phyloP scores from a whole-genome alignment of 2,888 invertebrate genomes.

The Callosobruchus maculatus region DNA sequence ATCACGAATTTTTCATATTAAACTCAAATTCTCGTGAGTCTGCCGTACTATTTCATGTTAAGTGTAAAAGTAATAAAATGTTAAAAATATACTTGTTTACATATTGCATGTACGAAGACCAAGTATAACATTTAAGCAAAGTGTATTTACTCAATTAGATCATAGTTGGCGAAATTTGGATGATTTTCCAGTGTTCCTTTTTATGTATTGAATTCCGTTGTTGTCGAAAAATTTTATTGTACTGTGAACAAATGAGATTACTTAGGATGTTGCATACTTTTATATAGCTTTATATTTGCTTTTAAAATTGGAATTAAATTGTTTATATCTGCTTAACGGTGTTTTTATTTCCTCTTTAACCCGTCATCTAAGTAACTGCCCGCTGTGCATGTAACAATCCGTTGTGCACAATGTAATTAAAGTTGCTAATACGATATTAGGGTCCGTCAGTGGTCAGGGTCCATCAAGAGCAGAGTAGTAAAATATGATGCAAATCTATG shows the following conservation, averaged over 20 bases:
- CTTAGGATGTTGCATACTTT: conserved; percentile 44
- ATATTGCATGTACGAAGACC: conserved; percentile 22
- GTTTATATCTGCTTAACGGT: conserved; percentile 35
- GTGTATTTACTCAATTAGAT: conserved; percentile 6
- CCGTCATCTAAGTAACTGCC: no score
- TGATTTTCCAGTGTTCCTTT: background rate
- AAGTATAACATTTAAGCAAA: conserved; percentile 14
- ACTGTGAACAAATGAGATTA: conserved; percentile 22
- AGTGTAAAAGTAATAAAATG: conserved; percentile 16
- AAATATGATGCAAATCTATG: no score
- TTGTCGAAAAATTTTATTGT: background rate
- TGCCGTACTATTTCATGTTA: conserved; percentile 29
- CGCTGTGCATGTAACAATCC: no score
- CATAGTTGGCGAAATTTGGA: conserved; percentile 15
- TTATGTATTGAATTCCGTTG: background rate
- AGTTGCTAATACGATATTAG: no score
- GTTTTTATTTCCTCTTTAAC: background rate
- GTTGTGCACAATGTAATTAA: no score
- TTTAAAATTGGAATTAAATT: conserved; percentile 36
- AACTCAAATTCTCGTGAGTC: conserved; percentile 22
- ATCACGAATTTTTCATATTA: conserved; percentile 15
- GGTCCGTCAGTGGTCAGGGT: no score
- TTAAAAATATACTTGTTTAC: conserved; percentile 18
- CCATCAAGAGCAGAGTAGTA: no score
- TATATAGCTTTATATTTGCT: conserved; percentile 46